A percentile compares a stretch with the other conserved stretches of the same genome.
These are phyloP conservation scores for Stichopus horrens DNA, from an alignment of 53 echinoderm and acorn worm genomes.

Conservation along the genomic window DNA sequence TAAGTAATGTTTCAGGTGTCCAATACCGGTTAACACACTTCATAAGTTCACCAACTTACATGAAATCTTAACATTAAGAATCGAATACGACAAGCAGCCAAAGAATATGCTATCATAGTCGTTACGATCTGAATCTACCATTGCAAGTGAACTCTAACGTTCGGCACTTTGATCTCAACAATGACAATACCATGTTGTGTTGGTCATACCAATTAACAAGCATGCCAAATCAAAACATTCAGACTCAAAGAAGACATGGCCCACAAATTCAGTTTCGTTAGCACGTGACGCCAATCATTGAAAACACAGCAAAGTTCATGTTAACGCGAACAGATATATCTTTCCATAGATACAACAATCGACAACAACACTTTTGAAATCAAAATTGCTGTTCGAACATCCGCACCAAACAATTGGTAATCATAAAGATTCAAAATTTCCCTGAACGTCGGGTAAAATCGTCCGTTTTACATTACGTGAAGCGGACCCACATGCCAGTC, in stretches of 20 bases:
- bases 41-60: too few relatives aligned
- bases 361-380: not conserved
- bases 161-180: too few relatives aligned
- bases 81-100: too few relatives aligned
- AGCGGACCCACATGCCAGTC: constrained; percentile 32
- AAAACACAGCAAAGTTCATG: not conserved
- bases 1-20: too few relatives aligned
- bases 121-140: too few relatives aligned
- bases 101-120: too few relatives aligned
- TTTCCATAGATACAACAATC: not conserved
- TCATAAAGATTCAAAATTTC: not conserved
- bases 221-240: constrained; percentile 3
- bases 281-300: not conserved
- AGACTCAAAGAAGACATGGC: not conserved
- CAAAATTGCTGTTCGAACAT: not conserved
- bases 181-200: too few relatives aligned
- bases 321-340: not conserved
- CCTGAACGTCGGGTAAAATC: not conserved
- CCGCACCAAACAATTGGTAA: not conserved
- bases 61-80: too few relatives aligned
- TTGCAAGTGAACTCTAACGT: too few relatives aligned
- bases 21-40: too few relatives aligned
- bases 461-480: constrained; percentile 9
- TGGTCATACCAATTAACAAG: not conserved
- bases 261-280: not conserved